Evolutionary conservation across 2,888 invertebrate genomes (phyloP).

Genomic region (Perizoma affinitatum): DNA sequence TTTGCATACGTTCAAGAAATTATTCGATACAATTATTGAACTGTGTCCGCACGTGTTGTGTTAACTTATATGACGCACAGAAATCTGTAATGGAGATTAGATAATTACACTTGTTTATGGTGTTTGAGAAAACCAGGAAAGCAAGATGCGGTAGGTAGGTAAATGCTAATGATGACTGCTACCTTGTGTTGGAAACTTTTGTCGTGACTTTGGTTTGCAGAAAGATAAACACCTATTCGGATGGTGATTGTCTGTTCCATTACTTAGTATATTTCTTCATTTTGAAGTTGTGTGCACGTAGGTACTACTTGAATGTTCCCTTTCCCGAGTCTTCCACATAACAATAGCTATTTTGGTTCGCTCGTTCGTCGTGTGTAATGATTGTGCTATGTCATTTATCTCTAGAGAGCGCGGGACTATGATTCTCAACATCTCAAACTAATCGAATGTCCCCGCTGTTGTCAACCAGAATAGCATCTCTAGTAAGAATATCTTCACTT

Average conservation of each 20-base stretch:
- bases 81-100: conserved; percentile 1
- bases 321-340: too few species aligned
- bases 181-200: conserved; percentile 8
- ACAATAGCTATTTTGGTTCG: too few species aligned
- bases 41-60: conserved; percentile 16
- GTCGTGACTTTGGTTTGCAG: conserved; percentile 24
- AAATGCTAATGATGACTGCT: conserved; percentile 5
- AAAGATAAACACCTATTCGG: conserved; percentile 1
- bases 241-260: conserved; percentile 8
- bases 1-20: conserved; percentile 34
- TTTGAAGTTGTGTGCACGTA: not conserved
- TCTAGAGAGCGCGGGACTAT: too few species aligned
- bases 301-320: not conserved
- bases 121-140: conserved; percentile 18
- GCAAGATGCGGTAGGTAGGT: conserved; percentile 13
- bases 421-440: too few species aligned
- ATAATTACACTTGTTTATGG: conserved; percentile 5
- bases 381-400: too few species aligned
- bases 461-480: too few species aligned
- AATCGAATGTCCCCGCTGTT: too few species aligned
- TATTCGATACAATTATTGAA: conserved; percentile 21
- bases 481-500: too few species aligned
- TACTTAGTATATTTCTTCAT: not conserved
- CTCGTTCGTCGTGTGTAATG: too few species aligned
- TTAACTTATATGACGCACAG: not conserved